Evolutionary conservation across 2,797 vertebrate genomes (phyloP).

Genomic region (Crypturellus tataupa): DNA sequence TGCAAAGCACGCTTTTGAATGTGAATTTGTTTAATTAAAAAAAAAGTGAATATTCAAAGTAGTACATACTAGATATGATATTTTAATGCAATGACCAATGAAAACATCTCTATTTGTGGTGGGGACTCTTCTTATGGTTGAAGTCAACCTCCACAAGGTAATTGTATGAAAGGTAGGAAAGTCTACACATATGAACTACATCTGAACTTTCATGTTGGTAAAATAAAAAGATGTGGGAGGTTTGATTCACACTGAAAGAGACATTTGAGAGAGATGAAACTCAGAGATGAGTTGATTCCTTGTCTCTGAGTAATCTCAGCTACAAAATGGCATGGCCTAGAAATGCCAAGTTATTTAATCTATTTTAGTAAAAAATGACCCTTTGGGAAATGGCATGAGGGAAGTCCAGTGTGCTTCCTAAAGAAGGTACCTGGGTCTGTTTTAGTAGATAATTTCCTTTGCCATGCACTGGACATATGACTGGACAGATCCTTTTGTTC

Average conservation of each 20-base stretch:
- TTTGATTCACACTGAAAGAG: not conserved
- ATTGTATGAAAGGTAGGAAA: not conserved
- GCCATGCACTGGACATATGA: rapidly evolving
- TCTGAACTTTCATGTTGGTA: not conserved
- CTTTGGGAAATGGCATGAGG: not conserved
- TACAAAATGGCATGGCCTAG: not conserved
- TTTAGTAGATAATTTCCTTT: not conserved
- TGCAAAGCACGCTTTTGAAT: not conserved
- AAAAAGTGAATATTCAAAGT: conserved; percentile 12
- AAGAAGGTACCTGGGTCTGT: not conserved
- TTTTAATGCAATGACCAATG: not conserved
- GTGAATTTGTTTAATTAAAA: conserved; percentile 10
- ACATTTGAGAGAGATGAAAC: not conserved
- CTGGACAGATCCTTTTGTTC: not conserved
- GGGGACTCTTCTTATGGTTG: not conserved
- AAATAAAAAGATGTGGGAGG: not conserved
- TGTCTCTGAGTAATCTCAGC: not conserved
- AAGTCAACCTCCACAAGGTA: not conserved
- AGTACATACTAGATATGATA: not conserved
- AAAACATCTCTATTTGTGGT: not conserved
- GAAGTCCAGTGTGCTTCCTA: rapidly evolving
- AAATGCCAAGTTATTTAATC: not conserved
- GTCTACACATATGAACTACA: not conserved
- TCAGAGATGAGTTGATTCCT: not conserved
- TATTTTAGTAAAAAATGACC: not conserved